Percentiles rank a stretch among this genome's conserved stretches.
Conservation (phyloP, 2,888 invertebrate genomes). For the Zele albiditarsus region DNA sequence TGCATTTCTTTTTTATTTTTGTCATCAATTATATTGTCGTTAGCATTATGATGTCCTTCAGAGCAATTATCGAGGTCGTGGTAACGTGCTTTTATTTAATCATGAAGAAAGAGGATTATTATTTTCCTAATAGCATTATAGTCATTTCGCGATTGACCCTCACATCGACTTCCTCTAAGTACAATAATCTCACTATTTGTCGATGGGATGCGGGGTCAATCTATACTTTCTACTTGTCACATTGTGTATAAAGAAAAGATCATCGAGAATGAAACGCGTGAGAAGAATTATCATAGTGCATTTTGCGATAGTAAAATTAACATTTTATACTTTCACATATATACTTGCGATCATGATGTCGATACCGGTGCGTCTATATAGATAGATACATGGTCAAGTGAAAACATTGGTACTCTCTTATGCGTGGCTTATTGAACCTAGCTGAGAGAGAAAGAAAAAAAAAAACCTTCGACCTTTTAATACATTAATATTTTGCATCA, state of each 20-base stretch:
- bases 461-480: constrained; percentile 40
- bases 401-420: constrained; percentile 1
- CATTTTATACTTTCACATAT: constrained; percentile 23
- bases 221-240: constrained; percentile 66
- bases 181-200: not conserved
- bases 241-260: constrained; percentile 52
- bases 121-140: constrained; percentile 3
- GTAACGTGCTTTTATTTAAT: not conserved
- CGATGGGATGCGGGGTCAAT: constrained; percentile 59
- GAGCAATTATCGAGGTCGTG: constrained; percentile 32
- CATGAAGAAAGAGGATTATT: not conserved
- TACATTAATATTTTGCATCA: constrained; percentile 30
- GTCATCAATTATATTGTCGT: too few species aligned
- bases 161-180: not conserved
- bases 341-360: constrained; percentile 40
- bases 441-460: not conserved
- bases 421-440: constrained; percentile 7
- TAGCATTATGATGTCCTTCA: not conserved
- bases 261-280: constrained; percentile 9
- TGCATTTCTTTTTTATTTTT: not conserved
- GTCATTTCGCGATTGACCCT: not conserved
- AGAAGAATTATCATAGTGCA: constrained; percentile 6
- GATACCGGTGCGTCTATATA: not conserved
- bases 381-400: constrained; percentile 23
- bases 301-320: constrained; percentile 20